A percentile compares a stretch with the other conserved stretches of the same genome.
phyloP scores from a whole-genome alignment of 2,888 invertebrate genomes.

The Prosopocoilus inquinatus region DNA sequence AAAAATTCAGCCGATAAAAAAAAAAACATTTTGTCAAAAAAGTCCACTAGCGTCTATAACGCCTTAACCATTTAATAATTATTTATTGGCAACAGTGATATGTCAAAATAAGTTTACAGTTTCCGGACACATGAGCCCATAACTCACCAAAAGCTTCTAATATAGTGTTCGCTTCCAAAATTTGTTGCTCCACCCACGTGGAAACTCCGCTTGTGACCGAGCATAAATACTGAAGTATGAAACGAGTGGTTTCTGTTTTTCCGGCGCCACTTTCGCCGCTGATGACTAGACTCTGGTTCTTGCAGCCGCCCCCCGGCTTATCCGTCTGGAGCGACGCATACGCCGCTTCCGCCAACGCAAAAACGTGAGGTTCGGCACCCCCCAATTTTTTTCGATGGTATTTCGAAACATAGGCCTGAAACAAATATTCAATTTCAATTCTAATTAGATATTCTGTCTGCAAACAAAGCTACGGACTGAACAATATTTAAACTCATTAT shows the following conservation, averaged over 20 bases:
- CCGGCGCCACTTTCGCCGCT: conserved; percentile 92
- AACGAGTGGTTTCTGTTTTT: conserved; percentile 90
- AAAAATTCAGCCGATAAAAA: too few relatives aligned
- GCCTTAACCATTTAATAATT: too few relatives aligned
- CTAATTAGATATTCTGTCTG: neutral
- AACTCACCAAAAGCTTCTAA: conserved; percentile 83
- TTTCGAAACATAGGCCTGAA: conserved; percentile 76
- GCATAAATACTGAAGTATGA: conserved; percentile 88
- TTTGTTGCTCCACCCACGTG: conserved; percentile 95
- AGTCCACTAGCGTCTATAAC: too few relatives aligned
- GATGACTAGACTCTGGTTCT: conserved; percentile 82
- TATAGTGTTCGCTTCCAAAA: conserved; percentile 90
- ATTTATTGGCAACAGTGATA: too few relatives aligned
- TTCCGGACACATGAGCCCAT: neutral
- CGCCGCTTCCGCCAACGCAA: conserved; percentile 87
- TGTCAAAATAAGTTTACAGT: too few relatives aligned
- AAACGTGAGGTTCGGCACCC: conserved; percentile 81
- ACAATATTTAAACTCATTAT: neutral
- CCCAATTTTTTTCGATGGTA: conserved; percentile 84
- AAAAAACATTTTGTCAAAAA: too few relatives aligned
- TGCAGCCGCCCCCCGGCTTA: conserved; percentile 35
- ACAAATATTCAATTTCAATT: conserved; percentile 24
- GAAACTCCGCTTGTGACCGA: conserved; percentile 77
- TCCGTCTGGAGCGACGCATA: conserved; percentile 69
- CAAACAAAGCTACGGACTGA: neutral